phyloP scores from a whole-genome alignment of 1,140 invertebrate species.

The Drosophila bifasciata region DNA sequence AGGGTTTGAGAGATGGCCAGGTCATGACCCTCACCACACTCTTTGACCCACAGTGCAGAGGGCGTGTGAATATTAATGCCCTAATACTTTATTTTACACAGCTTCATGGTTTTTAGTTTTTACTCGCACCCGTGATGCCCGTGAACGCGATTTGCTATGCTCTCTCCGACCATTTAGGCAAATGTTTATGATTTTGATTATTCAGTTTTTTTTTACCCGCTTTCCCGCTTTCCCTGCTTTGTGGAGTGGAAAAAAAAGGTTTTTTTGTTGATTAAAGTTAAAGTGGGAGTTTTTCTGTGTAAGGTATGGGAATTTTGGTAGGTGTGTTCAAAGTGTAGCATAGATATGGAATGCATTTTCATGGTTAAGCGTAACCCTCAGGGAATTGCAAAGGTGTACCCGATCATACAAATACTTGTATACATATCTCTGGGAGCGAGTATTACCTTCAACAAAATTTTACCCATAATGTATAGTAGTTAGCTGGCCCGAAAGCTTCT shows the following conservation, averaged over 20 bases:
- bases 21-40: slow-evolving; percentile 24
- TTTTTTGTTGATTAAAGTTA: slow-evolving; percentile 33
- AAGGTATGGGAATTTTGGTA: background rate
- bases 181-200: slow-evolving; percentile 45
- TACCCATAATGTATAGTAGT: no score
- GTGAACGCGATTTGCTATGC: slow-evolving; percentile 19
- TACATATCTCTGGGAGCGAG: no score
- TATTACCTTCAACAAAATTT: no score
- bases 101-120: slow-evolving; percentile 62
- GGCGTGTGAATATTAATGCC: slow-evolving; percentile 68
- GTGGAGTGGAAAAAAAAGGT: slow-evolving; percentile 38
- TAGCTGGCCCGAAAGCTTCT: no score
- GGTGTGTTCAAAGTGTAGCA: background rate
- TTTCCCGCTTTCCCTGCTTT: slow-evolving; percentile 11
- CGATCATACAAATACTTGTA: background rate
- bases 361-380: background rate
- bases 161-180: slow-evolving; percentile 35
- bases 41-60: slow-evolving; percentile 7
- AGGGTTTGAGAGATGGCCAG: slow-evolving; percentile 9
- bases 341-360: no score
- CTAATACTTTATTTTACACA: slow-evolving; percentile 57
- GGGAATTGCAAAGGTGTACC: background rate
- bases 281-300: background rate
- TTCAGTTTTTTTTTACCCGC: slow-evolving; percentile 8
- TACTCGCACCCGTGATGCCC: slow-evolving; percentile 28